Evolutionary conservation across 1,140 invertebrate species (phyloP), one percentile per base, ranked within the genome.

Genomic region (Neodiprion lecontei): DNA sequence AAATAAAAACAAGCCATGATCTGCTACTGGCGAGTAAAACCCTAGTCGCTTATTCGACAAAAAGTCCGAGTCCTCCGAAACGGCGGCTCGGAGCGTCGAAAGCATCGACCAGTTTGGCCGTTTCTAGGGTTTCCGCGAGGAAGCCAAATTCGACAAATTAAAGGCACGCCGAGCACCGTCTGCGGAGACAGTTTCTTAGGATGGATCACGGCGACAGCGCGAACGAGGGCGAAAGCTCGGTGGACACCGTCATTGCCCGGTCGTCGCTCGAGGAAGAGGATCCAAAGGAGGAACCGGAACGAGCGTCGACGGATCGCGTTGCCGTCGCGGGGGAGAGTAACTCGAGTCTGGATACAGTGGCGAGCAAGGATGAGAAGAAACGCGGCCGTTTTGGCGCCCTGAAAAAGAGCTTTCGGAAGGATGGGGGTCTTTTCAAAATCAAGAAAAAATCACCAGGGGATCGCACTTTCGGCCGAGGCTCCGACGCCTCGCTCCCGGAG

Each of bases 341-440:
- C 69, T 86, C 84, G n/a, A 86, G 85, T 47, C 69, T 87, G 74
- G 85, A 86, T 72, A 83, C 83, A 0, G 53, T 82, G 7, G 79
- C 79, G 17, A 77, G 75, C 40, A 53, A 82, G 28, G 82, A 80
- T 9, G 78, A 85, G 67, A 87, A 85, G 71, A 85, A 79, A 72
- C 82, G 82, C 73, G 80, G 84, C 9, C 79, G 84, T n/a, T 86
- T 87, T 72, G 83, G 72, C 1, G 78, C 79, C 1, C 69, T 87
- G 28, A 87, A 81, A 72, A 85, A 65, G 73, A 87, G 84, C 61
- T 83, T 87, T 50, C 79, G 81, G 0, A 87, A 85, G 17, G 82
- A 86, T 17, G 81, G 81, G 1, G 78, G 83, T 0, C 73, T 86
- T 48, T 86, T 85, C 68, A 84, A 84, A 17, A 83, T 81, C 47